phyloP scores from a whole-genome alignment of 2,888 invertebrate genomes.

The Doris montereyensis region DNA sequence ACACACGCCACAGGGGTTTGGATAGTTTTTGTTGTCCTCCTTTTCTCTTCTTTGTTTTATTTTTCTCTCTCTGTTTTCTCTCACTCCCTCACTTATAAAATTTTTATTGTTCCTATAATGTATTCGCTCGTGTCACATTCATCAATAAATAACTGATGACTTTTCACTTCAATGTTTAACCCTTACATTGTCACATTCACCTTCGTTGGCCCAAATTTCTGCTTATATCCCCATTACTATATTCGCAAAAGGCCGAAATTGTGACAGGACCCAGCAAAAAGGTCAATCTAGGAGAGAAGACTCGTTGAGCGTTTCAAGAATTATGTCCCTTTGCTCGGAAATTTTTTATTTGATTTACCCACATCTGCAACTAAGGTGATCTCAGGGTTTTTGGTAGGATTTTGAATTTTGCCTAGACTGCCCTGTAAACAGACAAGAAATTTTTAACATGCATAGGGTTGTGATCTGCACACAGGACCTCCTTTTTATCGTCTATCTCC shows the following conservation, averaged over 20 bases:
- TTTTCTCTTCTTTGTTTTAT: neutral
- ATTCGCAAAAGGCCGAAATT: conserved; percentile 16
- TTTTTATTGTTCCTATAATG: neutral
- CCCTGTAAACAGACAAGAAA: no score
- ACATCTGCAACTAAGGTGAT: no score
- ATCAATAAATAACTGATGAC: neutral
- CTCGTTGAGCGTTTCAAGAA: no score
- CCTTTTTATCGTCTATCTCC: no score
- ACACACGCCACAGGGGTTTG: neutral
- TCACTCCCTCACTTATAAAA: neutral
- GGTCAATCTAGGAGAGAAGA: no score
- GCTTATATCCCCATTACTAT: neutral
- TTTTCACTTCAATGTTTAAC: neutral
- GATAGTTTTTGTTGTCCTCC: neutral
- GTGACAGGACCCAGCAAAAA: no score
- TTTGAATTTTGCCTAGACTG: no score
- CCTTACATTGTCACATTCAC: neutral
- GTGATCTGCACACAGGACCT: no score
- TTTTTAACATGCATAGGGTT: no score
- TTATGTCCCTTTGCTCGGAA: no score
- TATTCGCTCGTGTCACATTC: neutral
- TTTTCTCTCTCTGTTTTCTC: neutral
- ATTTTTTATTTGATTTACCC: no score
- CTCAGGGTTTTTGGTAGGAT: no score
- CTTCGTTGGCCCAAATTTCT: neutral